phyloP scores from a whole-genome alignment of 30 jellyfish, hydroid and myxozoan genomes.

The Chrysaora quinquecirrha region DNA sequence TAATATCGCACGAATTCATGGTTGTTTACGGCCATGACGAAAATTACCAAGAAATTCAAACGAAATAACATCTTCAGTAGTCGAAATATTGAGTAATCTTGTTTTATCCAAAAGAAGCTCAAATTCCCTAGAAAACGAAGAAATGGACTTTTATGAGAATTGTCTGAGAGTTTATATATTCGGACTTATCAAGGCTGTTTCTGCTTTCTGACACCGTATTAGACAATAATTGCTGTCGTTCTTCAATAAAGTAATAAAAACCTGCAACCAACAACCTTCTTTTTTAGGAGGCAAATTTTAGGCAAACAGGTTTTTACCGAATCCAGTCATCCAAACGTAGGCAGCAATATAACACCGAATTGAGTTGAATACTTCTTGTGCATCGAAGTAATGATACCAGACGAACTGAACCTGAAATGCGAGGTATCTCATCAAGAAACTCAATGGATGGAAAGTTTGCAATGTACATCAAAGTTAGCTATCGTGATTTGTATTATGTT shows the following conservation, averaged over 20 bases:
- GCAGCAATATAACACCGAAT: conserved; percentile 97
- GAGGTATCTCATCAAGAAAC: neutral
- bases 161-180: no score
- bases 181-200: no score
- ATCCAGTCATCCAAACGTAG: conserved; percentile 99
- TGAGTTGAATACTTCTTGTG: conserved; percentile 93
- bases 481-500: no score
- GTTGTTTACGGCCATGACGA: conserved; percentile 94
- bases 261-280: no score
- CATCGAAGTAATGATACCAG: conserved; percentile 98
- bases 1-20: conserved; percentile 93
- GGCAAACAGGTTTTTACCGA: no score
- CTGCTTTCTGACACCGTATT: no score
- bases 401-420: conserved; percentile 90
- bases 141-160: no score
- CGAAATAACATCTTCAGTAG: conserved; percentile 95
- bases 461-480: neutral
- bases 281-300: no score
- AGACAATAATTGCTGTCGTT: no score
- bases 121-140: conserved; percentile 76
- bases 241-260: no score
- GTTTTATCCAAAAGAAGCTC: conserved; percentile 74
- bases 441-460: neutral
- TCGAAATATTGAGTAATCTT: conserved; percentile 92
- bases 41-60: conserved; percentile 82